Evolutionary conservation across 2,888 invertebrate genomes (phyloP).

Genomic region (Perdita meconis): DNA sequence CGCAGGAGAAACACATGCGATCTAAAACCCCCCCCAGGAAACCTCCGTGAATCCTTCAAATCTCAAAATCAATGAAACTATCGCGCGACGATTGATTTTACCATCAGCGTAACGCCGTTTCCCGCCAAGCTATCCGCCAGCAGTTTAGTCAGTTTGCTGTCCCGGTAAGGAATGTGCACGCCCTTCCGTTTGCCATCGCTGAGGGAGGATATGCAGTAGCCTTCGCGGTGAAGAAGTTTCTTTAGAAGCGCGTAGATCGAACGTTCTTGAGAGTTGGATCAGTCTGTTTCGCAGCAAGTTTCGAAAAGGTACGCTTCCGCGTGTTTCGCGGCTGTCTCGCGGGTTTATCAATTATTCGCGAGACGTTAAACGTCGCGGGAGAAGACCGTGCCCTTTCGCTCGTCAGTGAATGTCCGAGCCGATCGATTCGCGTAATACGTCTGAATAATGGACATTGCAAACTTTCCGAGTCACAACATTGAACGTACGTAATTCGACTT

Average conservation of each 20-base stretch:
- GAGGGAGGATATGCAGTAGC: conserved; percentile 96
- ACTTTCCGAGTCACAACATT: conserved; percentile 28
- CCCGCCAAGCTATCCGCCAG: conserved; percentile 97
- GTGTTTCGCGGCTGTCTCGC: conserved; percentile 12
- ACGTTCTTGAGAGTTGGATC: neutral
- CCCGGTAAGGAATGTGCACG: conserved; percentile 96
- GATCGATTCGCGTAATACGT: conserved; percentile 49
- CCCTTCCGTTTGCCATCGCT: conserved; percentile 91
- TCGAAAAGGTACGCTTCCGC: neutral
- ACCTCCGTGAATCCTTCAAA: neutral
- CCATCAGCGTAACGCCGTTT: conserved; percentile 97
- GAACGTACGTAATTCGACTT: neutral
- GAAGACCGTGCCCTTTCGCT: conserved; percentile 29
- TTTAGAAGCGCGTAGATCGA: too few relatives aligned
- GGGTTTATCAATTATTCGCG: conserved; percentile 43
- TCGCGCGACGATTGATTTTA: too few relatives aligned
- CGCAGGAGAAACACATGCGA: conserved; percentile 97
- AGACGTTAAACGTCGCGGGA: conserved; percentile 16
- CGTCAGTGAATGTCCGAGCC: conserved; percentile 32
- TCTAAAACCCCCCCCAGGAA: conserved; percentile 86
- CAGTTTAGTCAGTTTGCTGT: conserved; percentile 96
- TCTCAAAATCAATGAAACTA: neutral
- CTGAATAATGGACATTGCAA: conserved; percentile 45
- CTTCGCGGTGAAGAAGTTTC: too few relatives aligned
- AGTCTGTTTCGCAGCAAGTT: neutral